Percentiles rank a stretch among this genome's conserved stretches.
phyloP scores from a whole-genome alignment of 2,113 vertebrate species.

The Phycodurus eques region DNA sequence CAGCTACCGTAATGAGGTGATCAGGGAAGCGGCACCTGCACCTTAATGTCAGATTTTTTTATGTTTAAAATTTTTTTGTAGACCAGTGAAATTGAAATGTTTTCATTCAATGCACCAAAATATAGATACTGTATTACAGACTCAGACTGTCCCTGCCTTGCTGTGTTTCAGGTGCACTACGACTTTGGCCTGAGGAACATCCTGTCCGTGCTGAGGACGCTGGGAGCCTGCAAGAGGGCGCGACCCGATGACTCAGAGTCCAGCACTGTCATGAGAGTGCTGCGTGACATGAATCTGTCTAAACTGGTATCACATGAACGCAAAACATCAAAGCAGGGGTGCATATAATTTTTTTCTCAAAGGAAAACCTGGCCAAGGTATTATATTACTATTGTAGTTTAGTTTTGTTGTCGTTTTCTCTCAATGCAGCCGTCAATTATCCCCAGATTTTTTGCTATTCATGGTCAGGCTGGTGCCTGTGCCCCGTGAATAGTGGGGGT shows the following conservation, averaged over 20 bases:
- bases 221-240: slow-evolving; percentile 83
- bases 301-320: slow-evolving; percentile 75
- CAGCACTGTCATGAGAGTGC: slow-evolving; percentile 84
- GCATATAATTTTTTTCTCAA: not conserved
- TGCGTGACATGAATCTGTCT: slow-evolving; percentile 90
- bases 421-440: too few relatives aligned
- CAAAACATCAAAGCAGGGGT: not conserved
- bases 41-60: too few relatives aligned
- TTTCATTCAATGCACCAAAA: not conserved
- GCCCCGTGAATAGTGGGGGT: too few relatives aligned
- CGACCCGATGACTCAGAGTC: slow-evolving; percentile 81
- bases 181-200: slow-evolving; percentile 91
- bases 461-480: too few relatives aligned
- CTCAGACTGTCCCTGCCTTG: not conserved
- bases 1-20: not conserved
- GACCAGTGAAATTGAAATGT: too few relatives aligned
- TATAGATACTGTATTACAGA: not conserved
- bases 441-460: too few relatives aligned
- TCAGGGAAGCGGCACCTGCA: not conserved
- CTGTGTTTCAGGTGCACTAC: slow-evolving; percentile 82
- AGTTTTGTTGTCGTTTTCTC: not conserved
- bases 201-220: slow-evolving; percentile 83
- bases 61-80: not conserved
- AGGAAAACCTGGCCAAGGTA: not conserved
- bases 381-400: not conserved